These are phyloP conservation scores for Drosophila auraria DNA, from an alignment of 1,140 invertebrate genomes.

Conservation along the genomic window DNA sequence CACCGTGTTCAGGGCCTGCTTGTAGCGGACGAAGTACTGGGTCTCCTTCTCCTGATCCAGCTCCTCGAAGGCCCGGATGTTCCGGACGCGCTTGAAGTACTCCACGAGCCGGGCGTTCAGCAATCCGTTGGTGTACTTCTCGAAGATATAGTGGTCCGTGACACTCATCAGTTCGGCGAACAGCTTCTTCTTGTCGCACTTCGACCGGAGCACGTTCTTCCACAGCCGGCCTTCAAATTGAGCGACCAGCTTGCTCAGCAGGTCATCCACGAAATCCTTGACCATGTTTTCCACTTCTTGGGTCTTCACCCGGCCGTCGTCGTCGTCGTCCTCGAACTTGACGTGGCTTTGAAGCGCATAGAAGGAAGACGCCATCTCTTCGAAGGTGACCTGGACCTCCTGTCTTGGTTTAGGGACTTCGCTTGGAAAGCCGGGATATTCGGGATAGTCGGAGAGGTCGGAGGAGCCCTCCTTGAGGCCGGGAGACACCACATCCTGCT, in stretches of 20 bases:
- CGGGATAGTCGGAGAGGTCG: slow-evolving; percentile 10
- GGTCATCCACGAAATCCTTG: slow-evolving; percentile 14
- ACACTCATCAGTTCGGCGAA: not conserved
- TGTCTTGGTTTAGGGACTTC: no score
- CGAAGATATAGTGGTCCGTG: not conserved
- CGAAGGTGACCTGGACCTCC: not conserved
- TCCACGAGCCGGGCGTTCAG: slow-evolving; percentile 39
- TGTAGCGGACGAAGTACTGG: slow-evolving; percentile 2
- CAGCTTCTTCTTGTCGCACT: slow-evolving; percentile 44
- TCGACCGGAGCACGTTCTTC: not conserved
- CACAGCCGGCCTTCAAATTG: not conserved
- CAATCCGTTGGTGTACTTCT: slow-evolving; percentile 15
- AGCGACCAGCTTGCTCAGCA: slow-evolving; percentile 15
- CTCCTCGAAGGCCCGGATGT: not conserved
- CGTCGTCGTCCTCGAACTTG: not conserved
- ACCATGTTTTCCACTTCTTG: not conserved
- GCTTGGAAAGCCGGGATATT: not conserved
- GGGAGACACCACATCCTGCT: not conserved
- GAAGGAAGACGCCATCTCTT: not conserved
- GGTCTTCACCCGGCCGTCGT: no score
- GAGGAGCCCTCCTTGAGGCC: not conserved
- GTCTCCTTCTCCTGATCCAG: accelerated
- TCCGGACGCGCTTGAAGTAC: slow-evolving; percentile 39
- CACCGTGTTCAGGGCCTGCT: not conserved
- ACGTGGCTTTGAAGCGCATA: accelerated